phyloP scores from a whole-genome alignment of 2,113 vertebrate genomes.

The Pterocles orientalis region DNA sequence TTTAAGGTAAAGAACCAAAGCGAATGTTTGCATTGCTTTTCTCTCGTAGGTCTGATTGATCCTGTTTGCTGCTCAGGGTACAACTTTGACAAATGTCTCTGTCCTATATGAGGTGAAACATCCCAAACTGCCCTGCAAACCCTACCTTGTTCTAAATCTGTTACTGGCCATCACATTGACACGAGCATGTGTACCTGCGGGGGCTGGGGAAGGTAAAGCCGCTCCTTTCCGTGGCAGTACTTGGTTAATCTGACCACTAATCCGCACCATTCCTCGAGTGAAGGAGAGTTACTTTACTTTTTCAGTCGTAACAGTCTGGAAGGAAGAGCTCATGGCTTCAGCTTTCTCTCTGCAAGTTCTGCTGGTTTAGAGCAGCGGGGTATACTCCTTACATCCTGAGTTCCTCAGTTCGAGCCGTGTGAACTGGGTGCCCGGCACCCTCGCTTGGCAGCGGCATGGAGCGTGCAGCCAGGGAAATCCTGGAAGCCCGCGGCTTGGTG shows the following conservation, averaged over 20 bases:
- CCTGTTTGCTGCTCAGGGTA: not conserved
- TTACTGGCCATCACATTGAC: not conserved
- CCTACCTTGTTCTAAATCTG: not conserved
- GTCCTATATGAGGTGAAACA: not conserved
- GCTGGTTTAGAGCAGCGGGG: not conserved
- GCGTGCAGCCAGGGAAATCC: fast-evolving
- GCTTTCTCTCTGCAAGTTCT: not conserved
- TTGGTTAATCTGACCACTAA: not conserved
- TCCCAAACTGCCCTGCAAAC: not conserved
- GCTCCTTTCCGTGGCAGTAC: fast-evolving
- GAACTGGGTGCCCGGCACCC: fast-evolving
- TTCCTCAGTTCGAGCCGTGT: fast-evolving
- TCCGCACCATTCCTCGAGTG: not conserved
- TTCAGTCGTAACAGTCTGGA: not conserved
- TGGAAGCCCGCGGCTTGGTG: not conserved
- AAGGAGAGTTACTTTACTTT: not conserved
- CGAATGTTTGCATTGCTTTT: not conserved
- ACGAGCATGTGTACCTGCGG: not conserved
- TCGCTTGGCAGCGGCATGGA: not conserved
- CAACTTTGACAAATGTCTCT: not conserved
- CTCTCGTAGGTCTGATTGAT: not conserved
- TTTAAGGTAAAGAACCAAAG: not conserved
- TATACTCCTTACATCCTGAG: not conserved
- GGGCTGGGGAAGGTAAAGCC: not conserved
- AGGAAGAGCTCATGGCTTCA: not conserved